Percentiles rank a stretch among this genome's conserved stretches.
phyloP scores from a whole-genome alignment of 2,888 invertebrate species.

The Nephrotoma flavescens region DNA sequence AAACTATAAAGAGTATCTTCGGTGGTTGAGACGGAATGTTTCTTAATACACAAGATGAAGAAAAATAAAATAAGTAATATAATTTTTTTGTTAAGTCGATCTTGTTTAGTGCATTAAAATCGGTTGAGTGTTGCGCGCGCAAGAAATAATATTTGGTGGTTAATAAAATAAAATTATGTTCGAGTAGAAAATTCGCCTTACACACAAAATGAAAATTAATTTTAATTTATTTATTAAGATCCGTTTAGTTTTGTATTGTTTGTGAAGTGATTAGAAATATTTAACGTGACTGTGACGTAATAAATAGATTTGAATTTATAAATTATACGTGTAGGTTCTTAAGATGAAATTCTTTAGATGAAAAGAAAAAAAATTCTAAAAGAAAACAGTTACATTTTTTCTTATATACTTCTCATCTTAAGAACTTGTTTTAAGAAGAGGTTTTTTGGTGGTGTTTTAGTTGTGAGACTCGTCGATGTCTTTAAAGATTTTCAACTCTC shows the following conservation, averaged over 20 bases:
- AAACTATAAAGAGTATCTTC: neutral
- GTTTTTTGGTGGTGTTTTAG: neutral
- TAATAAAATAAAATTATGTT: neutral
- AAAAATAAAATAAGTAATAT: neutral
- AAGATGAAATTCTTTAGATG: neutral
- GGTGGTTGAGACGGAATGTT: neutral
- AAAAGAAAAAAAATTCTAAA: neutral
- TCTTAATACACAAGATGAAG: neutral
- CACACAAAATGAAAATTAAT: neutral
- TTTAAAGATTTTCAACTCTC: neutral
- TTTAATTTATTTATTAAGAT: neutral
- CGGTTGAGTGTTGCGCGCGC: neutral
- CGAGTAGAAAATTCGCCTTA: neutral
- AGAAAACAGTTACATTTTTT: neutral
- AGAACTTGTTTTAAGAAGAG: neutral
- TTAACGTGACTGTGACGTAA: neutral
- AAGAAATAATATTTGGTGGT: neutral
- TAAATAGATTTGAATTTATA: neutral
- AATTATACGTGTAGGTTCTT: neutral
- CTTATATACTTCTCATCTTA: neutral
- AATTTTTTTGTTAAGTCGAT: neutral
- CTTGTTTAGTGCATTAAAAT: neutral
- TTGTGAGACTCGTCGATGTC: neutral
- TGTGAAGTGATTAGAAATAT: neutral
- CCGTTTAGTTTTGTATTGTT: neutral